phyloP scores from a whole-genome alignment of 2,888 invertebrate species.

The Pseudeuparius sepicola region DNA sequence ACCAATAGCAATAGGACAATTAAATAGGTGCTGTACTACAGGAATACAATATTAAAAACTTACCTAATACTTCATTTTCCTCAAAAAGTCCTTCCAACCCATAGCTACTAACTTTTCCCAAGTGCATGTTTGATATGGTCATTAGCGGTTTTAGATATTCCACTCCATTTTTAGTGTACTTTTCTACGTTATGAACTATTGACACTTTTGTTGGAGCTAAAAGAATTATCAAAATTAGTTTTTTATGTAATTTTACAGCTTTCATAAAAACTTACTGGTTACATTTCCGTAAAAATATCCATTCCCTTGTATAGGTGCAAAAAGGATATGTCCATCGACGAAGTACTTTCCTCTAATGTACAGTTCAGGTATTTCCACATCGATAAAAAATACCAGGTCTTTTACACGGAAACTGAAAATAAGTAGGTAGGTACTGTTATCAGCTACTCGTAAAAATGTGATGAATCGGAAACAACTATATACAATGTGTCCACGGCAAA shows the following conservation, averaged over 20 bases:
- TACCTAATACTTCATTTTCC: slow-evolving; percentile 18
- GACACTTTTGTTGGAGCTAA: slow-evolving; percentile 12
- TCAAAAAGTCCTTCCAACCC: slow-evolving; percentile 16
- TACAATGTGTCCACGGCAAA: too few species aligned
- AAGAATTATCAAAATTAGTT: too few species aligned
- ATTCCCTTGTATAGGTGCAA: slow-evolving; percentile 16
- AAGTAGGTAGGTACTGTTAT: not conserved
- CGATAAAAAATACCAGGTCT: slow-evolving; percentile 11
- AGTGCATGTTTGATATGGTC: slow-evolving; percentile 14
- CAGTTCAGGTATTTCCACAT: slow-evolving; percentile 14
- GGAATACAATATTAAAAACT: too few species aligned
- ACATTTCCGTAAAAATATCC: slow-evolving; percentile 18
- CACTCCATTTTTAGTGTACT: slow-evolving; percentile 13
- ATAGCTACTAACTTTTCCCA: slow-evolving; percentile 17
- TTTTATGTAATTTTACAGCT: too few species aligned
- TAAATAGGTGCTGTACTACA: too few species aligned
- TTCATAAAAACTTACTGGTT: slow-evolving; percentile 19
- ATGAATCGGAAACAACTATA: too few species aligned
- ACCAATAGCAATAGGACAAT: too few species aligned
- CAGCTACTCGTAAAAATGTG: too few species aligned
- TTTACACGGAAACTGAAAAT: slow-evolving; percentile 13
- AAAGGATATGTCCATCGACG: slow-evolving; percentile 15
- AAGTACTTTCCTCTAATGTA: slow-evolving; percentile 13
- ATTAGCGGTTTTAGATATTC: slow-evolving; percentile 13
- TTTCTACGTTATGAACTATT: slow-evolving; percentile 11